Conservation (phyloP, 2,113 vertebrate species). For the Oreochromis tanganicae region DNA sequence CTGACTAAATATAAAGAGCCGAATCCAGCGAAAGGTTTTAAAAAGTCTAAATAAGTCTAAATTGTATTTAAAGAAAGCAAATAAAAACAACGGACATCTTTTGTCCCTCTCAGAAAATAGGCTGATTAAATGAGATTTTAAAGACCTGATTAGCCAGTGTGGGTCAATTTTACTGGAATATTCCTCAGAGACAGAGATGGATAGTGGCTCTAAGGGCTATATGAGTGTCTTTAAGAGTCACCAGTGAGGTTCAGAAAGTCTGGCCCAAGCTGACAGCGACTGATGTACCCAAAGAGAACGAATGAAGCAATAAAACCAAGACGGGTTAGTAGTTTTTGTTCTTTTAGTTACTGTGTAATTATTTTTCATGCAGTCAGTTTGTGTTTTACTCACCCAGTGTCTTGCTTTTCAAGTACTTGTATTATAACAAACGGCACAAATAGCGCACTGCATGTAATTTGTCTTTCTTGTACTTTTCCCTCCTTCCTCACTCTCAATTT, state of each 20-base stretch:
- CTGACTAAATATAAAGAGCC: not conserved
- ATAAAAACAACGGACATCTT: not conserved
- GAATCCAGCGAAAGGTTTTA: not conserved
- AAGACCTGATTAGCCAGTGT: slow-evolving; percentile 1
- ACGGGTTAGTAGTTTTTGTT: not conserved
- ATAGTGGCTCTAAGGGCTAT: not conserved
- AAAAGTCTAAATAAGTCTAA: not conserved
- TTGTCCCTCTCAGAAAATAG: not conserved
- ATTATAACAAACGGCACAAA: not conserved
- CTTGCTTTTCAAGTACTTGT: not conserved
- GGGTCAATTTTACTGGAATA: not conserved
- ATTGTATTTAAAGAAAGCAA: not conserved
- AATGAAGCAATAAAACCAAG: not conserved
- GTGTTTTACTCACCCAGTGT: not conserved
- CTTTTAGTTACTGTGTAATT: not conserved
- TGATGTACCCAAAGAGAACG: not conserved
- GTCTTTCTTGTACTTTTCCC: not conserved
- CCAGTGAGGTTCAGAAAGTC: slow-evolving; percentile 7
- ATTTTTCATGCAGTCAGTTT: not conserved
- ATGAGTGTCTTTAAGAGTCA: slow-evolving; percentile 4
- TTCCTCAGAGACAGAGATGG: not conserved
- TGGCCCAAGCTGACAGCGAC: not conserved
- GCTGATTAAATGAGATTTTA: slow-evolving; percentile 1
- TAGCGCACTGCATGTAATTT: not conserved
- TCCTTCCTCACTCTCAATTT: not conserved